Base-by-base conservation (phyloP, 2,888 invertebrate species). In the Dryadula phaetusa region DNA sequence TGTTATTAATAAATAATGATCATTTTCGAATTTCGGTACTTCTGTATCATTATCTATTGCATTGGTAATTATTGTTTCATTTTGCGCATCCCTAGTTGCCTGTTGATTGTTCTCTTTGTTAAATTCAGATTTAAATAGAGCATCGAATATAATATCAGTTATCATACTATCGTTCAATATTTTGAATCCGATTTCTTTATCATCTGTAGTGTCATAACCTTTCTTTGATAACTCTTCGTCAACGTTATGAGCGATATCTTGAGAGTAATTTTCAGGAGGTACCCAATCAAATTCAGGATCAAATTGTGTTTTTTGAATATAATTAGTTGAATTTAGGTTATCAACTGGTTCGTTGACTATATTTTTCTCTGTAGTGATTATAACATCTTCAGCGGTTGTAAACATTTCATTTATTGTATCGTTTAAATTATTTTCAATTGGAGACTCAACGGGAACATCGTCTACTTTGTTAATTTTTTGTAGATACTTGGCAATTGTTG, bases 401-500 rank as follows among this genome's bases (percentile, higher is more conserved):
- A 62, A 32, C 28, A 47, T 52, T 53, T 72, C 61, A 46, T 67
- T 66, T 7, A 37, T 37, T 20, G 47, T 62, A 14, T 46, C 58
- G 47, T 64, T 58, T 12, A 18, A 22, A 54, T 8, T 28, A 28
- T 16, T 16, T 37, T 66, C 71, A 14, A 28, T 46, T 5, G 64
- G 64, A 20, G 56, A 42, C 46, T 66, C 70, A 7, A 61, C 46
- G 10, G 34, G 44, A 3, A 70, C 65, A 16, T 75, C 67, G 62
- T 64, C 62, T 61, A 58, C 52, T 62, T 47, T 72, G 44, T 68
- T 70, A 8, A 54, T 64, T 53, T 72, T 62, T 72, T 84, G 86
- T 0, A 86, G 82, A 64, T 88, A 92, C 73, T 82, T 85, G 3
- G 87, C 84, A 56, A 94, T 81, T 37, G 92, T 87, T 6, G 96